Evolutionary conservation across 2,113 vertebrate genomes (phyloP), one percentile per base, ranked within the genome.

Genomic region (Rhea pennata): DNA sequence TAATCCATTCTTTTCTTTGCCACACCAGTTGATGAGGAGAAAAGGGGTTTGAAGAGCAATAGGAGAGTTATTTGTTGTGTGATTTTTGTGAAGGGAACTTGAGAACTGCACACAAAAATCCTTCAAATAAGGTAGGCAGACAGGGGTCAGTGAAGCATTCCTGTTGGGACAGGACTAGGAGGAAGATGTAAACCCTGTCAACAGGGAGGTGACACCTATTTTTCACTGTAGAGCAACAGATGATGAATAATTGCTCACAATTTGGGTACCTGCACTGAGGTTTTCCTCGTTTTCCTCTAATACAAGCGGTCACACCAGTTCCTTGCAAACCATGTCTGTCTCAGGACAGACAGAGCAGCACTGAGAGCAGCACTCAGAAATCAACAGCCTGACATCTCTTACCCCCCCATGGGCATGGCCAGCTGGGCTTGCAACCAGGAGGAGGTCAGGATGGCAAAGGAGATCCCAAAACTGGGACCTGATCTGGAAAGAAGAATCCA

Each of bases 211-310:
- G 84, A 91, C 84, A 86, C 75, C 78, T 59, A 36, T 94, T 84
- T 93, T 92, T 96, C 88, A 86, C 69, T 21, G 6, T 23, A 2
- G 19, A 81, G 51, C 76, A 74, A 9, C 46, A 86, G 88, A 77
- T 23, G 85, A 95, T 88, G 93, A 94, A 22, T 69, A 88, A 90
- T 71, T 40, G 51, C 92, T 88, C 90, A 33, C 72, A 51, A 71
- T 88, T 19, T 75, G 51, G 36, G 85, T 78, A 31, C 85, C 87
- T 86, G 92, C 69, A 69, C 39, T 67, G 62, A 77, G 72, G 76
- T 82, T 51, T 76, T 93, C 84, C 50, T 88, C 26, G 76, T 82
- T 51, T 76, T 93, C 84, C 50, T 88, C 26, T 76, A 24, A 74
- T 54, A 42, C 3, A 2, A 10, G 50, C 82, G 84, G 64, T 73